These are phyloP conservation scores for Reticulitermes speratus DNA, from an alignment of 1,140 invertebrate genomes.

Conservation along the genomic window DNA sequence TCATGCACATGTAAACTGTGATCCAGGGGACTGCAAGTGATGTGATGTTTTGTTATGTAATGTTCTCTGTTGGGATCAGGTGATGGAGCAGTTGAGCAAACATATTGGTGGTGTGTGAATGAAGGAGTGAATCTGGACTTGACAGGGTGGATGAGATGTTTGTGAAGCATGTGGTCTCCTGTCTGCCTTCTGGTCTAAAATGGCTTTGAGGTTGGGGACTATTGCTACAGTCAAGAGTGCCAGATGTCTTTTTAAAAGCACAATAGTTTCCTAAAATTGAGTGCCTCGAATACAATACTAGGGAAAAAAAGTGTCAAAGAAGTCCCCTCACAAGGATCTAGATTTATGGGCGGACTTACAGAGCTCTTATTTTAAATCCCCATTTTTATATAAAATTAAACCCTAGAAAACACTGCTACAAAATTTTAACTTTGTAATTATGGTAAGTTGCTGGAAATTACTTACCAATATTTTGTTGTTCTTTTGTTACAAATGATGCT, in stretches of 20 bases:
- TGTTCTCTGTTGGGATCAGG: slow-evolving; percentile 30
- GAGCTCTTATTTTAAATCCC: slow-evolving; percentile 36
- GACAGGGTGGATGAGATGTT: slow-evolving; percentile 20
- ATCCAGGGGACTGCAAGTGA: slow-evolving; percentile 29
- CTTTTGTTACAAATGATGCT: slow-evolving; percentile 27
- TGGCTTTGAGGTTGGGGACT: neutral
- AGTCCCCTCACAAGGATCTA: slow-evolving; percentile 34
- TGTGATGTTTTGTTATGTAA: neutral
- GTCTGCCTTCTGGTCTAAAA: neutral
- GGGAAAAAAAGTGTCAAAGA: slow-evolving; percentile 26
- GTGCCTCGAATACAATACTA: slow-evolving; percentile 37
- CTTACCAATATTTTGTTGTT: slow-evolving; percentile 32
- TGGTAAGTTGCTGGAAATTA: slow-evolving; percentile 26
- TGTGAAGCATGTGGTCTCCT: neutral
- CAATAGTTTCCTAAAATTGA: slow-evolving; percentile 38
- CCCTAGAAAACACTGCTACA: slow-evolving; percentile 31
- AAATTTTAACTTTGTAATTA: slow-evolving; percentile 33
- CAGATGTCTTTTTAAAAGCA: slow-evolving; percentile 34
- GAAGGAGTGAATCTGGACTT: slow-evolving; percentile 11
- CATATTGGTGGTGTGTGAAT: neutral
- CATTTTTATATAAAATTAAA: slow-evolving; percentile 35
- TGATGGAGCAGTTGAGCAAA: slow-evolving; percentile 21
- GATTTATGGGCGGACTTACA: slow-evolving; percentile 35
- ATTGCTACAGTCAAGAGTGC: slow-evolving; percentile 23
- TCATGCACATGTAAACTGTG: slow-evolving; percentile 31